phyloP scores from a whole-genome alignment of 30 jellyfish, hydroid and myxozoan genomes.

The Catostylus mosaicus region DNA sequence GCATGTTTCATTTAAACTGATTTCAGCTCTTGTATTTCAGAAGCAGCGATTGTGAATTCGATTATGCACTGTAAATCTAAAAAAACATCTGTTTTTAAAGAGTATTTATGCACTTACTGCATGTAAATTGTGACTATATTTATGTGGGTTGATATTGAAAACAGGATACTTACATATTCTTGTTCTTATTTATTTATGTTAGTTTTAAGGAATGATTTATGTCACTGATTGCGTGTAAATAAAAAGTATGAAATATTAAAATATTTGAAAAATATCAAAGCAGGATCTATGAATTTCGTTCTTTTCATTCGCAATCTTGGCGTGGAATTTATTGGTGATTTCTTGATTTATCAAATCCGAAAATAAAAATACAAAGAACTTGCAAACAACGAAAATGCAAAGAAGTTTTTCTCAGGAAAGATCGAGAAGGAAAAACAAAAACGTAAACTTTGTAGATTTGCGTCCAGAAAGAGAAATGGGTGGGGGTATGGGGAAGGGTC shows the following conservation, averaged over 20 bases:
- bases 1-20: no score
- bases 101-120: background rate
- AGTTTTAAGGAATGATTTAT: background rate
- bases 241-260: background rate
- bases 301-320: no score
- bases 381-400: no score
- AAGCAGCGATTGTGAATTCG: background rate
- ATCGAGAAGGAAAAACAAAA: no score
- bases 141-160: background rate
- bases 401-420: no score
- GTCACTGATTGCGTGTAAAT: slow-evolving; percentile 26
- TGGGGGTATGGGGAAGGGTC: no score
- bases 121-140: background rate
- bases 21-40: background rate
- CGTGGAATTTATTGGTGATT: no score
- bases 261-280: background rate
- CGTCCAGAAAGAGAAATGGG: no score
- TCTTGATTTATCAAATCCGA: no score
- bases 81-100: background rate
- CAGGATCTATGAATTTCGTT: no score
- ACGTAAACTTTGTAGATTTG: no score
- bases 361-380: no score
- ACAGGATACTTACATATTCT: background rate
- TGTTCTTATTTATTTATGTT: background rate
- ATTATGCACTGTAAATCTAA: slow-evolving; percentile 1